These are phyloP conservation scores for Trachurus trachurus DNA, from an alignment of 2,797 vertebrate species.

Conservation along the genomic window DNA sequence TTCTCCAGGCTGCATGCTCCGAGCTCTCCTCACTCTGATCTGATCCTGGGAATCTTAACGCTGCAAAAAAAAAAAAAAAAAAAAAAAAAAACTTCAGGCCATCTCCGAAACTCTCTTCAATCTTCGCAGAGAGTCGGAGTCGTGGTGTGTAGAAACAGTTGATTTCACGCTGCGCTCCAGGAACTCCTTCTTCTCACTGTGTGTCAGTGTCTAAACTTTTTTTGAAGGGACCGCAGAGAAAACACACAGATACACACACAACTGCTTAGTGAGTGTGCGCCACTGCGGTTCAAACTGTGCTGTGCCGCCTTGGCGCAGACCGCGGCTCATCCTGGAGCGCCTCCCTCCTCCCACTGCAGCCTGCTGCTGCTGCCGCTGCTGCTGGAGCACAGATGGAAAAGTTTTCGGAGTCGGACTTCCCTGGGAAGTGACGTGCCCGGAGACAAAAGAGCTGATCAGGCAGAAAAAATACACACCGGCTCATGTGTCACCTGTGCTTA, in stretches of 20 bases:
- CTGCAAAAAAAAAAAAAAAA: neutral
- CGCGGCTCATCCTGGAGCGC: constrained; percentile 15
- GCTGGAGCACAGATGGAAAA: constrained; percentile 44
- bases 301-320: constrained; percentile 44
- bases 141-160: neutral
- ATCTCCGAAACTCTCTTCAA: constrained; percentile 22
- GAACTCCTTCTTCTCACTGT: fast-evolving
- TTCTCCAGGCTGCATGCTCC: constrained; percentile 21
- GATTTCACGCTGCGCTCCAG: constrained; percentile 34
- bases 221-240: neutral
- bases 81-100: constrained; percentile 32
- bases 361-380: neutral
- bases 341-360: constrained; percentile 55
- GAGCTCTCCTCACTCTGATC: neutral
- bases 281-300: constrained; percentile 57
- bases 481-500: too few species aligned
- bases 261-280: constrained; percentile 15
- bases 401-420: constrained; percentile 57
- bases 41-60: neutral
- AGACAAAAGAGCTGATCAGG: constrained; percentile 28
- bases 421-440: constrained; percentile 74
- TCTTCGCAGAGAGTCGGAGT: neutral
- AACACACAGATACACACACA: neutral
- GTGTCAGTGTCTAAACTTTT: neutral
- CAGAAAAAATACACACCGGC: neutral